Conservation (phyloP, 1,140 invertebrate genomes). For the Sarcophaga bullata region DNA sequence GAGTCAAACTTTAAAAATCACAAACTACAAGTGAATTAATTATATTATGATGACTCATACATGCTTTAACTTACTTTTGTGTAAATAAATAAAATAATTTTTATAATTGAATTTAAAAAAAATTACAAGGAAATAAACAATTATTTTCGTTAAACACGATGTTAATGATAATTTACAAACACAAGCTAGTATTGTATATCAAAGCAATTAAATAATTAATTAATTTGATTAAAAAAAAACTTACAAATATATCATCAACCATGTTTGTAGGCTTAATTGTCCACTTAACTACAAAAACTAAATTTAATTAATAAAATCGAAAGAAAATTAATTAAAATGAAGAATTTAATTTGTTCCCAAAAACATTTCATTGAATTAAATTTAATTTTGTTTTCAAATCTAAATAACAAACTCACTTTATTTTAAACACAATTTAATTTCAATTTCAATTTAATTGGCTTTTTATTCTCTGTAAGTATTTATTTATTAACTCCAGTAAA, state of each 20-base stretch:
- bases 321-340: neutral
- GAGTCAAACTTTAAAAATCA: too few species aligned
- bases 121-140: neutral
- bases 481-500: too few species aligned
- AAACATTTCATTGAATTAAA: too few species aligned
- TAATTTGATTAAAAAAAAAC: neutral
- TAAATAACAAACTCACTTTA: neutral
- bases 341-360: neutral
- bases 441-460: neutral
- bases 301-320: neutral
- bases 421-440: neutral
- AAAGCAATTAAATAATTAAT: neutral
- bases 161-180: too few species aligned
- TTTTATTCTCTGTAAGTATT: neutral
- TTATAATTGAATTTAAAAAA: conserved; percentile 1
- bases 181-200: neutral
- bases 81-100: neutral
- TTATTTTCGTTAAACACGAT: neutral
- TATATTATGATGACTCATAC: neutral
- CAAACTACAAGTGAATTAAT: too few species aligned
- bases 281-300: neutral
- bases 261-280: conserved; percentile 14
- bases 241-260: conserved; percentile 9
- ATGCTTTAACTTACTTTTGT: neutral
- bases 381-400: too few species aligned